Percentiles rank a stretch among this genome's conserved stretches.
phyloP scores from a whole-genome alignment of 2,888 invertebrate genomes.

The Candidula unifasciata region DNA sequence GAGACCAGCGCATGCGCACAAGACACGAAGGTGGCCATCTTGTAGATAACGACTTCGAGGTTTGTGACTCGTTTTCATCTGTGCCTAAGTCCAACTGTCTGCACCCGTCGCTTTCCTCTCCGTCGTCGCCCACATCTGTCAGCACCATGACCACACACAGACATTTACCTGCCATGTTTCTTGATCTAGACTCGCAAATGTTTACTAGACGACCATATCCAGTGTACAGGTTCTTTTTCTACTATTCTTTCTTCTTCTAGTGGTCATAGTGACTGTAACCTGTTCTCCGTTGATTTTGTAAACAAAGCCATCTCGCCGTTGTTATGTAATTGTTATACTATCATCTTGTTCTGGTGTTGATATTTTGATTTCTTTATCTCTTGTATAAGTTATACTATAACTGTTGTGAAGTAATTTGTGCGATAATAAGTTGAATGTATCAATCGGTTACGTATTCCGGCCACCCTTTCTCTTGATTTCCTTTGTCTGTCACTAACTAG shows the following conservation, averaged over 20 bases:
- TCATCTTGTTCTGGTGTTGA: too few relatives aligned
- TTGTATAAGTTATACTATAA: too few relatives aligned
- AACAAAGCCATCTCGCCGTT: neutral
- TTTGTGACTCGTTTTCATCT: constrained; percentile 76
- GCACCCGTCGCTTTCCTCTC: constrained; percentile 34
- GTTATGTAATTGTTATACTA: too few relatives aligned
- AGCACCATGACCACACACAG: neutral
- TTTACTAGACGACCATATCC: neutral
- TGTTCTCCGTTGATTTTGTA: neutral
- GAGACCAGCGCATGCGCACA: constrained; percentile 49
- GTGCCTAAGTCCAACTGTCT: constrained; percentile 47
- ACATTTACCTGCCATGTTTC: neutral
- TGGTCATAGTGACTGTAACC: neutral
- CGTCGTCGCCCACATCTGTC: neutral
- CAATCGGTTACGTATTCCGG: too few relatives aligned
- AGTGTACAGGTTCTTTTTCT: neutral
- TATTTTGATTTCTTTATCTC: too few relatives aligned
- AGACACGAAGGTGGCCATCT: constrained; percentile 64
- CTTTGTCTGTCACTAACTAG: too few relatives aligned
- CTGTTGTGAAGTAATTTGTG: too few relatives aligned
- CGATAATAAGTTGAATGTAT: too few relatives aligned
- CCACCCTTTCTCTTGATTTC: too few relatives aligned
- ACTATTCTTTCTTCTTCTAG: neutral
- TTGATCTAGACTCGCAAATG: neutral
- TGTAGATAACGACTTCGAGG: constrained; percentile 76